Conservation (phyloP, 1,140 invertebrate genomes). For the Macrostomum lignano region DNA sequence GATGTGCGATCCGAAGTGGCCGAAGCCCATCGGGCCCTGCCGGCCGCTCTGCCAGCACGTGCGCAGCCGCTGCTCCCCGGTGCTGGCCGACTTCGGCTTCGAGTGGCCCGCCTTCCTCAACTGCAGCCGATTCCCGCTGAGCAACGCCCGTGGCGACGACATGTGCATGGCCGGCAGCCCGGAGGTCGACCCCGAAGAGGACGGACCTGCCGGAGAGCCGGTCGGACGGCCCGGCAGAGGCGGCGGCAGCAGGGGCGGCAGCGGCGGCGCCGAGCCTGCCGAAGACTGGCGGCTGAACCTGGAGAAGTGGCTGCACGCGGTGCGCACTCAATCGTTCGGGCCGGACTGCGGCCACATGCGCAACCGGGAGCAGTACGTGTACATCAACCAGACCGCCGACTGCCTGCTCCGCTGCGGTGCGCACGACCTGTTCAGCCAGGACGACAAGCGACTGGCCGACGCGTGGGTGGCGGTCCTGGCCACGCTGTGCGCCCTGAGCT, state of each 20-base stretch:
- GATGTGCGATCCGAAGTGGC: constrained; percentile 38
- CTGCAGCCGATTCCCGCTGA: constrained; percentile 54
- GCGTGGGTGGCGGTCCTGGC: constrained; percentile 25
- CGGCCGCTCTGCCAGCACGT: constrained; percentile 58
- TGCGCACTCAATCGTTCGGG: neutral
- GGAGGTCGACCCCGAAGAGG: constrained; percentile 18
- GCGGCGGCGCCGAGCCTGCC: neutral
- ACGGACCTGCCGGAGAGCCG: neutral
- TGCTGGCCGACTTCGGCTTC: constrained; percentile 58
- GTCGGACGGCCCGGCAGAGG: neutral
- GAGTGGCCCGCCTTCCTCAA: constrained; percentile 56
- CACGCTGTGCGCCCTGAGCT: constrained; percentile 22
- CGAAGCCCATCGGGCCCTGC: constrained; percentile 70
- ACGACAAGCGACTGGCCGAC: constrained; percentile 39
- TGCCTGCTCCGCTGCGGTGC: constrained; percentile 46
- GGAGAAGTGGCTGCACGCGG: neutral
- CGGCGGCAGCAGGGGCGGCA: neutral
- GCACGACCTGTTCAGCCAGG: constrained; percentile 42
- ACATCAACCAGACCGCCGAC: constrained; percentile 41
- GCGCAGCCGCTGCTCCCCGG: constrained; percentile 44
- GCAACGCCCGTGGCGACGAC: constrained; percentile 37
- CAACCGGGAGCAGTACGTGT: constrained; percentile 34
- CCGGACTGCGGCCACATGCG: constrained; percentile 11
- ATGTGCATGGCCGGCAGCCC: constrained; percentile 94
- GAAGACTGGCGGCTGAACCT: constrained; percentile 3